Evolutionary conservation across 37 sponge, comb jelly and placozoan genomes (phyloP), one percentile per base, ranked within the genome.

Genomic region (Beroe ovata): DNA sequence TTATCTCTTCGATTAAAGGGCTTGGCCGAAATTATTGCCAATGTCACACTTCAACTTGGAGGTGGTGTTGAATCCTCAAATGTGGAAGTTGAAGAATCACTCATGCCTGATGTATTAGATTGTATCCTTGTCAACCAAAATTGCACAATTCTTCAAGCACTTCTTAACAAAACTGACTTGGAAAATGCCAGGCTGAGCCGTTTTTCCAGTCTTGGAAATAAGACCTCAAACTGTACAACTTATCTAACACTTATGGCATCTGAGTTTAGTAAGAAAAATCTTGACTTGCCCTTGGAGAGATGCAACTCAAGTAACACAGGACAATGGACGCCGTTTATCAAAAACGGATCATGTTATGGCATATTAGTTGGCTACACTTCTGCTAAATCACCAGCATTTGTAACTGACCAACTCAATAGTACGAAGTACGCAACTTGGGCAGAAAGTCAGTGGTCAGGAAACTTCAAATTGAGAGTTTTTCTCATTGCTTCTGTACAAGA

Each of bases 341-440:
- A 19, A 0, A 4, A 77, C 20, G 84, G 38, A 20, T 32, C 25
- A 42, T 77, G 84, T 54, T 77, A 41, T 42, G 84, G 84, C n/a
- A 41, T 22, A 11, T 14, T 77, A 19, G 47, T 77, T 1, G 41
- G 41, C 47, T 8, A 21, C 47, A 41, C 84, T 41, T 21, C n/a
- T 41, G 84, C 84, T 6, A 38, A 1, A 77, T 77, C 84, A 6
- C 84, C 84, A 32, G 84, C 84, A 21, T 77, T 77, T 40, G 38
- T 36, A 42, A 6, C 41, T 33, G 38, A 25, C 1, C 28, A 77
- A 18, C 33, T 32, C n/a, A 77, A 4, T 54, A 77, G 84, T 40
- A 42, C 42, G 3, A 39, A 77, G 25, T 77, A 77, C 22, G 20
- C 54, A 39, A 77, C 84, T 3, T 77, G 84, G 84, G 41, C 84